Conservation (phyloP, 2,797 vertebrate species). For the Anguilla megastoma region DNA sequence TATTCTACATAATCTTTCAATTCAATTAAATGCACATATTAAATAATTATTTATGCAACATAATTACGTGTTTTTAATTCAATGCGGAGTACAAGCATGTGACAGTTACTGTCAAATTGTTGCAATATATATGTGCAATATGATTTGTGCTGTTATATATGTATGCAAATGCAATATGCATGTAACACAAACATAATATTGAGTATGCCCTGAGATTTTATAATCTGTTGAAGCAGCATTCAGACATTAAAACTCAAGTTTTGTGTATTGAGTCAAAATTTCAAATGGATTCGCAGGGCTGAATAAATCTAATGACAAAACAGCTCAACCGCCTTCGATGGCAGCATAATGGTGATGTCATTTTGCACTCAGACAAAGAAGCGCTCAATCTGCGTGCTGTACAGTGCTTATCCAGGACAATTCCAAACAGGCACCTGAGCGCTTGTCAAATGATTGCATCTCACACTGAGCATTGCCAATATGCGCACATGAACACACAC, state of each 20-base stretch:
- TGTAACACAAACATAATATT: neutral
- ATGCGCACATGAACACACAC: neutral
- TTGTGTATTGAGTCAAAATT: constrained; percentile 1
- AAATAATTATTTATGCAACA: neutral
- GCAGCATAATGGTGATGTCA: constrained; percentile 41
- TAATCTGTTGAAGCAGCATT: neutral
- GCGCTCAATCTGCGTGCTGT: constrained; percentile 37
- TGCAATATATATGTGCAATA: neutral
- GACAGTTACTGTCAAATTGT: neutral
- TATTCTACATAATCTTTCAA: neutral
- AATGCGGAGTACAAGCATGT: neutral
- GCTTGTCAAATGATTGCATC: constrained; percentile 55
- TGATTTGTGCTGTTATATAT: neutral
- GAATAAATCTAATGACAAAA: constrained; percentile 10
- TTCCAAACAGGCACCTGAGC: neutral
- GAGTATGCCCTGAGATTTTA: neutral
- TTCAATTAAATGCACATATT: neutral
- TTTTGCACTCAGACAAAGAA: constrained; percentile 43
- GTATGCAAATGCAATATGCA: neutral
- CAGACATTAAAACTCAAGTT: neutral
- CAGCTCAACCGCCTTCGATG: constrained; percentile 49
- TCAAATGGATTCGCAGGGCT: neutral
- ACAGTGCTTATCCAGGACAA: neutral
- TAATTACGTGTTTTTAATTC: neutral
- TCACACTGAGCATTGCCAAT: constrained; percentile 32